Evolutionary conservation across 2,113 vertebrate species (phyloP), one percentile per base, ranked within the genome.

Genomic region (Actinemys pallida): DNA sequence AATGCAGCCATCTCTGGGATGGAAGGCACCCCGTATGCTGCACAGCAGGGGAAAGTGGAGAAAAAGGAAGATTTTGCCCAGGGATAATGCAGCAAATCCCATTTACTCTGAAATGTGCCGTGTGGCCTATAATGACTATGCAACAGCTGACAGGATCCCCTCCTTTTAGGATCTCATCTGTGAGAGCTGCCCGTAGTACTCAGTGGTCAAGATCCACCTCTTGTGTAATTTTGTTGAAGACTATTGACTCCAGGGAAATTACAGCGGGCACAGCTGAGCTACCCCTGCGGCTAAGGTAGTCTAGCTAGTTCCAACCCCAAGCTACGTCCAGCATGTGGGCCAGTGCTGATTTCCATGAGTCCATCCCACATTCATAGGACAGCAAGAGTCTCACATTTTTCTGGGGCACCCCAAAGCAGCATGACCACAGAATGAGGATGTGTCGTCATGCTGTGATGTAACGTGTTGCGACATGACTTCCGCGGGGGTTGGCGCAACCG

Each of bases 21-120:
- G 81, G 54, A 88, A 87, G 0, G 10, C 75, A 47, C 8, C 29
- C 72, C 49, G 87, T 42, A 47, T 0, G 81, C 87, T 56, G 89
- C 87, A 80, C 94, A 94, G 95, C 94, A 92, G 92, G 92, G 50
- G 50, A 50, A 83, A 75, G 83, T 94, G 57, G 65, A 69, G 35
- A 65, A 57, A 56, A 81, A 1, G 42, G 47, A 87, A 78, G 79
- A 83, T 39, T 91, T 39, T 2, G 1, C 72, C 78, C 1, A 59
- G 57, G 90, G 82, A 42, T 86, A 22, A 86, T 50, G 0, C 83
- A 69, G 83, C 95, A 92, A 75, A 76, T 0, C 83, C 86, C 92
- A 13, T 89, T 56, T 83, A 89, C 92, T 78, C 53, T 25, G 50
- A 10, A 91, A 75, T 81, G 87, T 0, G 39, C 57, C 45, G 0